Conservation (phyloP, 2,113 vertebrate genomes). For the Scomber scombrus region DNA sequence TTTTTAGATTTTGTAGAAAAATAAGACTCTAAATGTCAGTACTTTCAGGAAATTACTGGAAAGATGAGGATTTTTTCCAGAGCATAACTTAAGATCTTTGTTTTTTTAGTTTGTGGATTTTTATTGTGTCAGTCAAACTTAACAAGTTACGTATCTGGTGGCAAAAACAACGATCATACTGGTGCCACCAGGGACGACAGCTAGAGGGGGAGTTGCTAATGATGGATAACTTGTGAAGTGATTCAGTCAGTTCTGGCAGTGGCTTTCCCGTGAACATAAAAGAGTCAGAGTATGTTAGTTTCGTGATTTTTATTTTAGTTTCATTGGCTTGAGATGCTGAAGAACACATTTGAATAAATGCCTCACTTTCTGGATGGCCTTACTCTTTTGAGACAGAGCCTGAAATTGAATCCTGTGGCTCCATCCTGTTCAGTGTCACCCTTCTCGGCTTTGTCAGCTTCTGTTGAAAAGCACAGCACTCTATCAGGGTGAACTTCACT, state of each 20-base stretch:
- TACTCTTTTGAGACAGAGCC: background rate
- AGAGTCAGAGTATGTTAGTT: background rate
- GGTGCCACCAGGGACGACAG: background rate
- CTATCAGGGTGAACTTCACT: background rate
- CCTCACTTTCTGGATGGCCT: background rate
- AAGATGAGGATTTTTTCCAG: background rate
- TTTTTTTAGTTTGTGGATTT: background rate
- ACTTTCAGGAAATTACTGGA: too few relatives aligned
- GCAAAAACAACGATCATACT: slow-evolving; percentile 20
- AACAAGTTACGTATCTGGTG: slow-evolving; percentile 8
- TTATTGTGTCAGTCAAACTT: slow-evolving; percentile 16
- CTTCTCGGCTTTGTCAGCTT: slow-evolving; percentile 1
- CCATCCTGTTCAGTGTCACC: background rate
- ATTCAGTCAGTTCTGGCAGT: slow-evolving; percentile 19
- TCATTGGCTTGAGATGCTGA: background rate
- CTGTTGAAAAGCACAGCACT: slow-evolving; percentile 7
- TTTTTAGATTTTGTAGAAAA: too few relatives aligned
- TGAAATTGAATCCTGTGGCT: background rate
- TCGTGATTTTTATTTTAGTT: background rate
- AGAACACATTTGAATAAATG: background rate
- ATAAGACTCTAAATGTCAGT: too few relatives aligned
- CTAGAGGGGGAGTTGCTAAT: slow-evolving; percentile 13
- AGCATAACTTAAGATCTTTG: background rate
- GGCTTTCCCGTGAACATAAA: background rate
- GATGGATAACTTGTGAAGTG: slow-evolving; percentile 14